Conservation (phyloP, 35 echinoderm and acorn worm species). For the Ophiothrix spiculata region DNA sequence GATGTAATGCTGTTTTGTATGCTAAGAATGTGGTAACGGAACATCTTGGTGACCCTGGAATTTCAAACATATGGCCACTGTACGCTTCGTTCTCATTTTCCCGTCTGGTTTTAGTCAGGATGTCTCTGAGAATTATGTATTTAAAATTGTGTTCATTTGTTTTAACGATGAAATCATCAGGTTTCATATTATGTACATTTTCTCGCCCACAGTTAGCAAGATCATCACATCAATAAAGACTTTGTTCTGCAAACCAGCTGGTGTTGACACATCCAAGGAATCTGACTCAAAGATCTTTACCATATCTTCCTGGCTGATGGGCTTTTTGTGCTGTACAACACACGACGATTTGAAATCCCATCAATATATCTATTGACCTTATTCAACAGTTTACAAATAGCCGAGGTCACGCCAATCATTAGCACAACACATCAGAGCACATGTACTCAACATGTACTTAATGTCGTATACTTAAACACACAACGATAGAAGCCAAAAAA, state of each 20-base stretch:
- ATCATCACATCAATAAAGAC: slow-evolving; percentile 58
- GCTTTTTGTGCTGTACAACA: slow-evolving; percentile 48
- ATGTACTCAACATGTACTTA: too few relatives aligned
- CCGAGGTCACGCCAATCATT: too few relatives aligned
- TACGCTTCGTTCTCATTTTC: slow-evolving; percentile 39
- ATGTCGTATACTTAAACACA: too few relatives aligned
- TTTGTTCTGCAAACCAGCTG: slow-evolving; percentile 50
- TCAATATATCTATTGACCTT: too few relatives aligned
- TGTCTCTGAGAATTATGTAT: slow-evolving; percentile 27
- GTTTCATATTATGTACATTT: slow-evolving; percentile 45
- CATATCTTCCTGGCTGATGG: slow-evolving; percentile 41
- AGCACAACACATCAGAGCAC: too few relatives aligned
- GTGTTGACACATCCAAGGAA: neutral
- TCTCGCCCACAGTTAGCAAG: slow-evolving; percentile 25
- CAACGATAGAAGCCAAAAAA: too few relatives aligned
- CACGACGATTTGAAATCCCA: slow-evolving; percentile 20
- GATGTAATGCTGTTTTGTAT: slow-evolving; percentile 5
- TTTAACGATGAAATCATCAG: slow-evolving; percentile 24
- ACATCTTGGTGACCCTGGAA: slow-evolving; percentile 38
- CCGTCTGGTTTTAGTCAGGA: slow-evolving; percentile 15
- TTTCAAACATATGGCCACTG: slow-evolving; percentile 44
- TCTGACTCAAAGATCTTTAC: slow-evolving; percentile 33
- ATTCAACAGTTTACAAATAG: too few relatives aligned
- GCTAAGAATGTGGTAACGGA: slow-evolving; percentile 27
- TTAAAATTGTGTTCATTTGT: slow-evolving; percentile 13